Percentiles rank a stretch among this genome's conserved stretches.
These are phyloP conservation scores for Drosophila paucipuncta DNA, from an alignment of 2,888 invertebrate genomes.

Conservation along the genomic window DNA sequence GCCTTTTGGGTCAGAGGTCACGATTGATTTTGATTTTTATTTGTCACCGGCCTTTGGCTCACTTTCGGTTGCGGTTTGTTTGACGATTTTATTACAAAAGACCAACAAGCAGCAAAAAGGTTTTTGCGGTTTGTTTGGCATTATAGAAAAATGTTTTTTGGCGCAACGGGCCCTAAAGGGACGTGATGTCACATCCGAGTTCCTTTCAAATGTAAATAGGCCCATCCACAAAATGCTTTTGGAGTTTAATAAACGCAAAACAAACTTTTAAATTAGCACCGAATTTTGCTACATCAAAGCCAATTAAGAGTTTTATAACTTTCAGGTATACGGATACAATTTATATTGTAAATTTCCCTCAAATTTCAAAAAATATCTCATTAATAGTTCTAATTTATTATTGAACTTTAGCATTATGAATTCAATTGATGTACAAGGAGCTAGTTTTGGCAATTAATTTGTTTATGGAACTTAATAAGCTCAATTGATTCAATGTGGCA, in stretches of 20 bases:
- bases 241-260: slow-evolving; percentile 1
- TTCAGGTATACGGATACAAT: neutral
- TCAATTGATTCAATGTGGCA: neutral
- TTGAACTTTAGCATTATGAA: neutral
- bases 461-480: neutral
- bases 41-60: slow-evolving; percentile 29
- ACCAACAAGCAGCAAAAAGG: slow-evolving; percentile 6
- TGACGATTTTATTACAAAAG: slow-evolving; percentile 15
- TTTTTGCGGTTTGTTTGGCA: slow-evolving; percentile 24
- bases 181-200: slow-evolving; percentile 9
- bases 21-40: slow-evolving; percentile 48
- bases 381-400: neutral
- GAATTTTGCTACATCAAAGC: slow-evolving; percentile 48
- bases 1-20: slow-evolving; percentile 1
- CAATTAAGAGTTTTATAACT: slow-evolving; percentile 30
- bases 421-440: neutral
- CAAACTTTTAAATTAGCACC: slow-evolving; percentile 39
- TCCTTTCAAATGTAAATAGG: slow-evolving; percentile 29
- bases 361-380: neutral
- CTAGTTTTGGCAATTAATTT: neutral
- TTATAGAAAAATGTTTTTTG: neutral
- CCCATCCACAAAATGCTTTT: neutral
- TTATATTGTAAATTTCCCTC: slow-evolving; percentile 3
- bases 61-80: slow-evolving; percentile 36
- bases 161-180: slow-evolving; percentile 27